Base-by-base conservation (phyloP, 1,140 invertebrate species). In the Kradibia gibbosae region DNA sequence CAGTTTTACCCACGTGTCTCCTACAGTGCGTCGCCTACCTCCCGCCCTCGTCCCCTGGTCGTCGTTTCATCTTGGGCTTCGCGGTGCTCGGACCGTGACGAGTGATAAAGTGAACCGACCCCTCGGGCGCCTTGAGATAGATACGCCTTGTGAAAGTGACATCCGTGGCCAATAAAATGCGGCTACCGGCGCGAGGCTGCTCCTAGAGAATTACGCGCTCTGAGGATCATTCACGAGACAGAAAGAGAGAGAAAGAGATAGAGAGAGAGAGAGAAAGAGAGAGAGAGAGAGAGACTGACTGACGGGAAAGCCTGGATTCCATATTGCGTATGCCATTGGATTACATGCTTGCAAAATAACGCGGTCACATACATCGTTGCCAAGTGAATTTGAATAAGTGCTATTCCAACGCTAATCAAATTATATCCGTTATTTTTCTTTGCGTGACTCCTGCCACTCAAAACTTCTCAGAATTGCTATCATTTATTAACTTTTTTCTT, bases 141-240 rank as follows among this genome's bases (percentile, higher is more conserved):
- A n/a, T n/a, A 65, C 60, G 31, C 34, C n/a, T 70, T 53, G 71
- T 74, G 71, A 74, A 74, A 74, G 71, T 74, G 71, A 53, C 48
- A 55, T 45, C n/a, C 36, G 62, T 22, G 25, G 62, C 34, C 62
- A 15, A 67, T 36, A 39, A n/a, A n/a, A 39, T 39, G 62, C 34
- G 34, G 62, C 34, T 67, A n/a, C 34, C 13, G 34, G 34, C 15
- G 5, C 60, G 17, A 65, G 28, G 31, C 8, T n/a, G 20, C 28
- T 65, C 60, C 34, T 71, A 71, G 39, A 34, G 7, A 71, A 20
- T 45, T 71, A 39, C 13, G 31, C 7, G 4, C 22, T 45, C 22
- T 39, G 25, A 45, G 42, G 39, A 71, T 65, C 3, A 17, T 36
- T 36, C 15, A 55, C 4, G 48, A 53, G 22, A 20, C 22, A 55